Conservation (phyloP, 2,797 vertebrate genomes). For the Falco concolor region DNA sequence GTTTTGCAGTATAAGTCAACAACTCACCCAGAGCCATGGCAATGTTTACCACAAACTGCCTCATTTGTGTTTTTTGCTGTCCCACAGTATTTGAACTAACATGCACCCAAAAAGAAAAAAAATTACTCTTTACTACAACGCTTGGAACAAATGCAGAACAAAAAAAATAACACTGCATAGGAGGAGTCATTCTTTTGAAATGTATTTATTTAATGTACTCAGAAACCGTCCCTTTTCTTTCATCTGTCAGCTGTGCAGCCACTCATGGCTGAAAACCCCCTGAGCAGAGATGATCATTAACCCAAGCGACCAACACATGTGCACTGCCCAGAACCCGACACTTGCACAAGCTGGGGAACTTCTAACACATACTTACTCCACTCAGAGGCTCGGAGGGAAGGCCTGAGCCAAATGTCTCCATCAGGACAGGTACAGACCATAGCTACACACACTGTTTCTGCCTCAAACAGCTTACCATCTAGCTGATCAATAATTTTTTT, state of each 20-base stretch:
- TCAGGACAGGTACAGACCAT: not conserved
- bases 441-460: not conserved
- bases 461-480: not conserved
- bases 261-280: not conserved
- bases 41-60: not conserved
- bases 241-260: not conserved
- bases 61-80: not conserved
- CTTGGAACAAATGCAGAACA: not conserved
- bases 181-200: not conserved
- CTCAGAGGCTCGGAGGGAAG: not conserved
- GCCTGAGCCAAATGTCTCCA: not conserved
- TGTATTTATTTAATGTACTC: not conserved
- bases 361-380: not conserved
- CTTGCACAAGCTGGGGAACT: not conserved
- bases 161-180: not conserved
- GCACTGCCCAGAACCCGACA: not conserved
- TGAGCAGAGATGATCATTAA: accelerated
- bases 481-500: not conserved
- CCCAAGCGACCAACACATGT: accelerated
- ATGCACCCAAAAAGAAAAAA: not conserved
- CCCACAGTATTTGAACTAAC: not conserved
- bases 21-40: not conserved
- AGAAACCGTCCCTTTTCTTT: not conserved
- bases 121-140: not conserved
- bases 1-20: not conserved